Percentiles rank a stretch among this genome's conserved stretches.
Evolutionary conservation across 2,797 vertebrate species (phyloP).

Genomic region (Rhincodon typus): DNA sequence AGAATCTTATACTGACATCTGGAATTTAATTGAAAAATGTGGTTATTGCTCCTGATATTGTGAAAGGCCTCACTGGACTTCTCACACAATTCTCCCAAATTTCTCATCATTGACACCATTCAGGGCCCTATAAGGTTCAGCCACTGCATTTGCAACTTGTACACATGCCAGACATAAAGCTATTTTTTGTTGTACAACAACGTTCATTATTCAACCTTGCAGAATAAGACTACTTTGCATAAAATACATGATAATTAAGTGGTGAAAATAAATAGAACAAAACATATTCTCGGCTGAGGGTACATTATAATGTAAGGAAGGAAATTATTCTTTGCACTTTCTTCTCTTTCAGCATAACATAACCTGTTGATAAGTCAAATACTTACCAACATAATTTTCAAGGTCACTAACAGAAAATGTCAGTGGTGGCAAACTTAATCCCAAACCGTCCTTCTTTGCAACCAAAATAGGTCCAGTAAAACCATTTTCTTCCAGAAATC

Average conservation of each 20-base stretch:
- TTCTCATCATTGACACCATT: too few relatives aligned
- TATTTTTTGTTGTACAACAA: neutral
- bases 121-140: too few relatives aligned
- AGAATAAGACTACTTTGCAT: neutral
- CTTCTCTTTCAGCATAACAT: neutral
- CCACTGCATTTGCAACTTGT: neutral
- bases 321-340: neutral
- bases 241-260: neutral
- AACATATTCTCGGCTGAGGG: neutral
- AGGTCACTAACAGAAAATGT: slow-evolving; percentile 97
- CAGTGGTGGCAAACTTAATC: slow-evolving; percentile 80
- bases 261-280: neutral
- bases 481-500: slow-evolving; percentile 85
- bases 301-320: neutral
- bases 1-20: too few relatives aligned
- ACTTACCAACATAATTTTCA: slow-evolving; percentile 90
- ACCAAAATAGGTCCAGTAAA: slow-evolving; percentile 87
- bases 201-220: neutral
- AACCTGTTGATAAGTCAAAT: neutral
- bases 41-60: too few relatives aligned
- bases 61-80: too few relatives aligned
- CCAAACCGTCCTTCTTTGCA: slow-evolving; percentile 87
- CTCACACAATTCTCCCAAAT: too few relatives aligned
- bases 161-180: neutral
- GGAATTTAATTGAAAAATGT: too few relatives aligned